Base-by-base conservation (phyloP, 2,888 invertebrate genomes). In the Malthinus seriepunctatus region DNA sequence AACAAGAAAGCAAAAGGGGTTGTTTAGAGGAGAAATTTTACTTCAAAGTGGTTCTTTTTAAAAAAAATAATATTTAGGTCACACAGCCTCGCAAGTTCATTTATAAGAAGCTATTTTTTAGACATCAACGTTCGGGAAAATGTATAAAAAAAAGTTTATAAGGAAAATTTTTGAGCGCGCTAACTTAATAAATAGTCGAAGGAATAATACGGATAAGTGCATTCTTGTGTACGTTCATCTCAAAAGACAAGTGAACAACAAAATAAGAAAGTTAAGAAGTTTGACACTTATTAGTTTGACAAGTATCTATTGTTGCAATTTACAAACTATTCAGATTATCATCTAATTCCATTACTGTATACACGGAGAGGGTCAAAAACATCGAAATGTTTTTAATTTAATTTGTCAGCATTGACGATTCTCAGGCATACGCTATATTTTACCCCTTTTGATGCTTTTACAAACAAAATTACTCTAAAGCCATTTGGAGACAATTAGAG, bases 1-100 rank as follows among this genome's bases (percentile, higher is more conserved):
- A 79, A 80, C 59, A 68, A n/a, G n/a, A n/a, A 74, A 71, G 45
- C 14, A 49, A 42, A 47, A 54, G 34, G 11, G 46, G n/a, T 39
- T 45, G 35, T 33, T 52, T 35, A 52, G 52, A 42, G 33, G 52
- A 42, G 33, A 31, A 32, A 37, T 37, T 32, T n/a, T 23, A 37
- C 34, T 42, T 12, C 34, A 53, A 53, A 53, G 14, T 37, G 46
- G 14, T 52, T 32, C 31, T 46, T 46, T 46, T 32, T 32, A 46
- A 12, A 46, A 46, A n/a, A n/a, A n/a, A n/a, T n/a, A n/a, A 46
- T 35, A 58, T 53, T 38, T 58, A 35, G 57, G 57, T 57, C 47
- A 38, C 39, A 47, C 23, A 23, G 23, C 5, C n/a, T 23, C 33
- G 12, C 33, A 39, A 44, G 11, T 46, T 51, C 50, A 42, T 57